Base-by-base conservation (phyloP, 2,797 vertebrate species). In the Muscicapa comitata region DNA sequence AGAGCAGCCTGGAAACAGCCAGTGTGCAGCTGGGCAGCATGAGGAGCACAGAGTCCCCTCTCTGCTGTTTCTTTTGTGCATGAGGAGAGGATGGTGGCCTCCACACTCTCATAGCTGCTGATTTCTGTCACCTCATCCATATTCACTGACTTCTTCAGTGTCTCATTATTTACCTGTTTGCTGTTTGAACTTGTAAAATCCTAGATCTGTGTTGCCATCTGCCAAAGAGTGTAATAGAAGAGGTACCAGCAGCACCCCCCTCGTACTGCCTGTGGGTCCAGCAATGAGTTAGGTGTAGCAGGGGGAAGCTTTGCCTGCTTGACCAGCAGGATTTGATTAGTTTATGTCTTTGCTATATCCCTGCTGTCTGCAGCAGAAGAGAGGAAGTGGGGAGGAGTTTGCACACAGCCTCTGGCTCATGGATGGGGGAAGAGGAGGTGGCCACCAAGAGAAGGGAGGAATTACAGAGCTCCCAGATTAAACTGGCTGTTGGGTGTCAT, bases 11-110 rank as follows among this genome's bases (percentile, higher is more conserved):
- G 62, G 33, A 24, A 29, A 6, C 18, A 17, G 2, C 45, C 19
- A 3, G 28, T 2, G 4, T 3, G 26, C 57, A 29, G 33, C 68
- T 54, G 68, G 59, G 40, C 48, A 10, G 35, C 1, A 1, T 3
- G 10, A 15, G 53, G 8, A 63, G 38, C 45, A 3, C 12, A 2
- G 31, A 6, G 23, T 40, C 67, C 31, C 47, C 67, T 10, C 51
- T 82, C 55, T 37, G 23, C 48, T n/a, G 1, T 6, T 73, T 9
- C 8, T 45, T 33, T 24, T 31, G 19, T 42, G 70, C 40, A 4
- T 10, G 18, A 28, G 33, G 40, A 65, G 29, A 50, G 42, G 13
- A 7, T 53, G 50, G 13, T 0, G 2, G 35, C 58, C 31, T 73
- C 42, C 2, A 3, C 1, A 2, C 47, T 33, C 25, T 17, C 5